Evolutionary conservation across 2,113 vertebrate species (phyloP), one percentile per base, ranked within the genome.

Genomic region (Prinia subflava): DNA sequence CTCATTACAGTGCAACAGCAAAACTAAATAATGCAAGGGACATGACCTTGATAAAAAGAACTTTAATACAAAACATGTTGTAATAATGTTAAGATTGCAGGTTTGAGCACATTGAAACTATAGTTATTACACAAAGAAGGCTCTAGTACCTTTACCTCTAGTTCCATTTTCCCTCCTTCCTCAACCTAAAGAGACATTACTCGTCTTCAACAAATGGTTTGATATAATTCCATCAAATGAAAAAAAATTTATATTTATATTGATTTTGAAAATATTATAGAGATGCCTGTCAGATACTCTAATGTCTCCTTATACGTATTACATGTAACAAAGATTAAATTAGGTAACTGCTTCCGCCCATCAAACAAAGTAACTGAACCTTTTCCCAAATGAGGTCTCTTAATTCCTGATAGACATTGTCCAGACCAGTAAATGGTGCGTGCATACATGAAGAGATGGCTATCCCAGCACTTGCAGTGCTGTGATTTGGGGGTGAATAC

Each of bases 21-120:
- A 81, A 96, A 95, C 92, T 81, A 90, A 96, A 87, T 96, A 92
- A 78, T 87, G 79, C 79, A 88, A 86, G 90, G 94, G 95, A 94
- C 95, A 30, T 64, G 94, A 97, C 92, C 94, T 90, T 96, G 92
- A 96, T 88, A 93, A 95, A 97, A 95, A 96, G 90, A 93, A 75
- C 93, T 92, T 95, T 96, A 96, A 97, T 92, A 78, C 71, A 64
- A 95, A 96, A 86, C 95, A 97, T 41, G 83, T 94, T 96, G 68
- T 90, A 94, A 84, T 95, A 96, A 81, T 93, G 79, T 63, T 86
- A 78, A 95, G 31, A 68, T 71, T 92, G 90, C 90, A 83, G 39
- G 17, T 83, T 96, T 86, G 60, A 83, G 60, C 52, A 87, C 31
- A 25, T 90, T 95, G 75, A 89, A 93, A 83, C 59, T 67, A 21